phyloP scores from a whole-genome alignment of 2,797 vertebrate genomes.

The Chanos chanos region DNA sequence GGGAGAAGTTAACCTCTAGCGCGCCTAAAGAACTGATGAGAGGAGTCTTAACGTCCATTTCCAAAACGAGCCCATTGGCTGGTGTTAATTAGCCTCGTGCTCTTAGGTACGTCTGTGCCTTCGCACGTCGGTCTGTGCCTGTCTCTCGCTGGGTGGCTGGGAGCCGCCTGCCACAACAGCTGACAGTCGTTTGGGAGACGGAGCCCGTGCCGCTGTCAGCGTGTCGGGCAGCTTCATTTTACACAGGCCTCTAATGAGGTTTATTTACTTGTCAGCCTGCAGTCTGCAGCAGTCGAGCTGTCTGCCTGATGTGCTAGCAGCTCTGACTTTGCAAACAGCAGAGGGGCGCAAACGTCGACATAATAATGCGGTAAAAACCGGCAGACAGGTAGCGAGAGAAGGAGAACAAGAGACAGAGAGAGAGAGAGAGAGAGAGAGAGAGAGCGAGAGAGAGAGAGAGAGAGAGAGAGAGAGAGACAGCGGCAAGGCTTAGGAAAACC shows the following conservation, averaged over 20 bases:
- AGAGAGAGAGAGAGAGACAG: not conserved
- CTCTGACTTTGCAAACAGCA: constrained; percentile 40
- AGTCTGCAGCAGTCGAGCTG: constrained; percentile 54
- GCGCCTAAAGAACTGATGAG: constrained; percentile 19
- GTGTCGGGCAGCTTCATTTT: constrained; percentile 67
- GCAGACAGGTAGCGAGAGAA: constrained; percentile 61
- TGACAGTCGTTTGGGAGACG: constrained; percentile 32
- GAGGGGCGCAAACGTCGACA: constrained; percentile 57
- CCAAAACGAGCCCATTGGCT: no score
- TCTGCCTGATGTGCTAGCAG: constrained; percentile 48
- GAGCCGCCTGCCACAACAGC: constrained; percentile 19
- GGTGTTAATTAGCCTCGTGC: constrained; percentile 24
- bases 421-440: constrained; percentile 61
- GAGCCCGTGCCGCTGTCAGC: constrained; percentile 63
- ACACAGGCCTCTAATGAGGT: constrained; percentile 72
- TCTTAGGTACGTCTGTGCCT: constrained; percentile 35
- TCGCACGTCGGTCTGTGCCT: not conserved
- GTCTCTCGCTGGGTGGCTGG: constrained; percentile 9
- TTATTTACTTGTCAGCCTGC: constrained; percentile 78
- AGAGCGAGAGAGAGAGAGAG: not conserved
- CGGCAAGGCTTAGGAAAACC: constrained; percentile 44
- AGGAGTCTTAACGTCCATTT: not conserved
- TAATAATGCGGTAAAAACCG: constrained; percentile 72
- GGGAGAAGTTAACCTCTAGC: constrained; percentile 11
- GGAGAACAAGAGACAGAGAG: constrained; percentile 54